Evolutionary conservation across 2,888 invertebrate genomes (phyloP).

Genomic region (Peribatodes rhomboidaria): DNA sequence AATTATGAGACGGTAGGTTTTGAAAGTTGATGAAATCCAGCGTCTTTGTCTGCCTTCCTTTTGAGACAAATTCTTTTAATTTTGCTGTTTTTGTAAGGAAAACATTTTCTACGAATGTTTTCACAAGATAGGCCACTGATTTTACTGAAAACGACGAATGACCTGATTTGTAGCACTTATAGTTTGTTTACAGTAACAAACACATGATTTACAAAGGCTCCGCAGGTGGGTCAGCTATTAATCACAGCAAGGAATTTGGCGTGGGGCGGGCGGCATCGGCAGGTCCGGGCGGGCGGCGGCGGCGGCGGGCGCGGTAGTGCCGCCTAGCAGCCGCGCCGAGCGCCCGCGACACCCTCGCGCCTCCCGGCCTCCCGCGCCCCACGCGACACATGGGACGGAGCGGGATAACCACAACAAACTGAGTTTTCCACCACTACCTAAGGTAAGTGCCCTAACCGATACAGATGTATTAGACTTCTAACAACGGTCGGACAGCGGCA

Average conservation of each 20-base stretch:
- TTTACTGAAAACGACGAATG: slow-evolving; percentile 23
- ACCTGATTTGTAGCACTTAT: slow-evolving; percentile 32
- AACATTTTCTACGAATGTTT: not conserved
- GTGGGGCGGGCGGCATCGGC: slow-evolving; percentile 55
- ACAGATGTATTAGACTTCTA: slow-evolving; percentile 22
- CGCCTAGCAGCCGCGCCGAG: slow-evolving; percentile 70
- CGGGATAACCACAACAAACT: slow-evolving; percentile 48
- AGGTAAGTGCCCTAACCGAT: slow-evolving; percentile 43
- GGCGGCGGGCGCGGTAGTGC: slow-evolving; percentile 78
- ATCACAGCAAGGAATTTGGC: slow-evolving; percentile 77
- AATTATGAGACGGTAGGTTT: not conserved
- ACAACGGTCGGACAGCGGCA: slow-evolving; percentile 11
- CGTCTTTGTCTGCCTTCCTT: not conserved
- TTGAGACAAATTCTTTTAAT: not conserved
- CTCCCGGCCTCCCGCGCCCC: slow-evolving; percentile 47
- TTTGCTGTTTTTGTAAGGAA: too few relatives aligned
- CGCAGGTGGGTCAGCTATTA: slow-evolving; percentile 84
- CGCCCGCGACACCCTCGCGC: slow-evolving; percentile 70
- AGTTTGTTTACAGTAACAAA: slow-evolving; percentile 67
- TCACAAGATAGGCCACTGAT: not conserved
- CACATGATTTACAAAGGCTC: slow-evolving; percentile 78
- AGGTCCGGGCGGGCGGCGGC: slow-evolving; percentile 60
- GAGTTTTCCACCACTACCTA: slow-evolving; percentile 34
- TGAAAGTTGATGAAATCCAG: not conserved
- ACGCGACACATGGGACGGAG: slow-evolving; percentile 46